Base-by-base conservation (phyloP, 1,140 invertebrate genomes). In the Drosophila bocqueti region DNA sequence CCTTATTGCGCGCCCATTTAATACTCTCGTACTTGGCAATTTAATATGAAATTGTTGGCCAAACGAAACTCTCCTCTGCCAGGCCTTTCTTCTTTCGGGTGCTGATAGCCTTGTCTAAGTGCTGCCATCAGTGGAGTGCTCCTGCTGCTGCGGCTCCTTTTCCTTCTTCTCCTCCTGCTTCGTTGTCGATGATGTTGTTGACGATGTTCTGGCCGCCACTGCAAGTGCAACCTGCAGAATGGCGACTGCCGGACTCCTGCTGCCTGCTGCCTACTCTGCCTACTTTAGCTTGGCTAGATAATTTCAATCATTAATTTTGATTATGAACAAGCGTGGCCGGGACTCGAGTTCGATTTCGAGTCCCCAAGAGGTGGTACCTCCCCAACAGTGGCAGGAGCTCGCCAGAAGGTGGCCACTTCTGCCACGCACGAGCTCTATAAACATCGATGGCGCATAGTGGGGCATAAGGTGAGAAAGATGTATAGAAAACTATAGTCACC, bases 251-350 rank as follows among this genome's bases (percentile, higher is more conserved):
- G 42, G 38, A 61, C 76, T 67, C 43, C 42, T 49, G 46, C 49
- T 52, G 50, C 29, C 49, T 50, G 9, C 47, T 50, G 52, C 52
- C 54, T 55, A 55, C 34, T 40, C 77, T 89, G 76, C 85, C 85
- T 90, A 90, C 81, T 90, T 90, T 85, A 82, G 75, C 86, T 79
- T 55, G 45, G 68, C 82, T 79, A 90, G 85, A 90, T 90, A 90
- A 91, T 90, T 90, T 90, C 85, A 90, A 90, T 90, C 85, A 90
- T 90, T 90, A 90, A 90, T 90, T 90, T 90, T 90, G 85, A 90
- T 90, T 90, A 90, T 91, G 85, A 90, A 90, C 79, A 85, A 90
- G 85, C 85, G 76, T 79, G 79, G 79, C 81, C 67, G 69, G 67
- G 69, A 55, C 63, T 71, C 40, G 40, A 21, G 63, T 38, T 67